Evolutionary conservation across 2,797 vertebrate species (phyloP).

Genomic region (Gallinago nigripennis): DNA sequence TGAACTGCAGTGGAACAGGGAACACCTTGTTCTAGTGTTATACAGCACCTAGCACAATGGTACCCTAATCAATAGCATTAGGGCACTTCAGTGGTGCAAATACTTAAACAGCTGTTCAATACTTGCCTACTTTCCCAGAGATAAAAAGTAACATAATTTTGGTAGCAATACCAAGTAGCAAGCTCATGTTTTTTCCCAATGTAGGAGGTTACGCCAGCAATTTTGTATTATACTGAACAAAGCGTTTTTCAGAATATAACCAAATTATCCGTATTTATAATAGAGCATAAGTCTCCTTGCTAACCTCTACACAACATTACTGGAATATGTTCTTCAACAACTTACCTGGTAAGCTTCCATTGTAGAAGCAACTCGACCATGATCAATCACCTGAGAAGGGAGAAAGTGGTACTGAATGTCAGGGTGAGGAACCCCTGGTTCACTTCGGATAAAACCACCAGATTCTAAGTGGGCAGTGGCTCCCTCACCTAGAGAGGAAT

Average conservation of each 20-base stretch:
- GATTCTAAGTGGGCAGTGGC: slow-evolving; percentile 94
- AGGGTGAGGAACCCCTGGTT: slow-evolving; percentile 84
- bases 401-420: slow-evolving; percentile 98
- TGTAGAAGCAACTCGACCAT: slow-evolving; percentile 85
- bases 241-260: not conserved
- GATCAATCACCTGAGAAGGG: slow-evolving; percentile 95
- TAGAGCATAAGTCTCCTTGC: not conserved
- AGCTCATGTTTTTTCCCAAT: not conserved
- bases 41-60: not conserved
- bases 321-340: not conserved
- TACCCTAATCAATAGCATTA: not conserved
- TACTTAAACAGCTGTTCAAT: not conserved
- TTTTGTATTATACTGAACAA: not conserved
- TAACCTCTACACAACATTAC: not conserved
- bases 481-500: slow-evolving; percentile 82
- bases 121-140: not conserved
- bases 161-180: not conserved
- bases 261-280: not conserved
- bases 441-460: slow-evolving; percentile 93
- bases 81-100: not conserved
- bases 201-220: not conserved
- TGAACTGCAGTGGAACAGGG: not conserved
- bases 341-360: slow-evolving; percentile 93
- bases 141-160: not conserved
- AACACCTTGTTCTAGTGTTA: not conserved